A percentile compares a stretch with the other conserved stretches of the same genome.
phyloP scores from a whole-genome alignment of 2,113 vertebrate genomes.

The Platycercus adscitus region DNA sequence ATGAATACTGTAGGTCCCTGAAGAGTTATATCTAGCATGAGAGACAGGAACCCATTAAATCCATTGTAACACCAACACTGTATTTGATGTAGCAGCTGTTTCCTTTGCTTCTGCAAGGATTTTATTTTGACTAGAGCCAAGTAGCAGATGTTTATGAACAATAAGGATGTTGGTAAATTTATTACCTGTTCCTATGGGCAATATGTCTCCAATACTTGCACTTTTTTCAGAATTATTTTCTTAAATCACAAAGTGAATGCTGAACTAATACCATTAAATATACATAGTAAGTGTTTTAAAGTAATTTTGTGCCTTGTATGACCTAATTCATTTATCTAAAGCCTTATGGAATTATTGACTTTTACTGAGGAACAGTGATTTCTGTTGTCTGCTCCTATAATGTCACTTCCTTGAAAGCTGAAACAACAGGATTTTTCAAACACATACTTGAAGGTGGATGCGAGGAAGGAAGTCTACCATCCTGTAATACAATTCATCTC shows the following conservation, averaged over 20 bases:
- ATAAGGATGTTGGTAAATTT: background rate
- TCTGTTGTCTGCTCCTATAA: background rate
- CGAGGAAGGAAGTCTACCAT: background rate
- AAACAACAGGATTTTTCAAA: background rate
- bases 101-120: background rate
- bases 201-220: background rate
- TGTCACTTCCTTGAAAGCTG: background rate
- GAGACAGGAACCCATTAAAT: background rate
- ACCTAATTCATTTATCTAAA: background rate
- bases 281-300: background rate
- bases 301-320: background rate
- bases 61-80: background rate
- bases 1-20: background rate
- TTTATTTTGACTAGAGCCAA: constrained; percentile 15
- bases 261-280: background rate
- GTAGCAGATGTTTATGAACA: constrained; percentile 7
- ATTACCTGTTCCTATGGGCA: background rate
- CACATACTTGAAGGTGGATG: background rate
- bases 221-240: background rate
- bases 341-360: background rate
- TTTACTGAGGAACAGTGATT: background rate
- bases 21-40: background rate
- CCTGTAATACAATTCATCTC: background rate
- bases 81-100: constrained; percentile 12
- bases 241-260: background rate